These are phyloP conservation scores for Calcarius lapponicus DNA, from an alignment of 2,797 vertebrate species.

Conservation along the genomic window DNA sequence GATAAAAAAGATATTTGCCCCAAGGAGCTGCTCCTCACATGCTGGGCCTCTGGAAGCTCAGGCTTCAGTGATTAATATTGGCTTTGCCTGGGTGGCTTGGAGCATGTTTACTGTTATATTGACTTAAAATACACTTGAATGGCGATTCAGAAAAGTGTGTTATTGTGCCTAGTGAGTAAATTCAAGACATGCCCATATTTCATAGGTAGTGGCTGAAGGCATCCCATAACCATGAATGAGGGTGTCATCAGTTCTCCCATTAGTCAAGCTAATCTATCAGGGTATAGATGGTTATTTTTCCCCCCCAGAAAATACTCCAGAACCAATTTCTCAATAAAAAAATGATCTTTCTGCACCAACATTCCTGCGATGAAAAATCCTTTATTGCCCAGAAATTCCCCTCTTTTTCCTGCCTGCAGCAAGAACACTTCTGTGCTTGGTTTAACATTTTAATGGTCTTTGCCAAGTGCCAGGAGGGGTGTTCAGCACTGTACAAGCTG, in stretches of 20 bases:
- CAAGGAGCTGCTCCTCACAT: not conserved
- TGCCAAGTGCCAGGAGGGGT: constrained; percentile 10
- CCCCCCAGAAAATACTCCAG: not conserved
- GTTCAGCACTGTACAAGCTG: not conserved
- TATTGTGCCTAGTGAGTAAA: not conserved
- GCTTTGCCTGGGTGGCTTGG: not conserved
- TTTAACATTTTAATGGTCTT: constrained; percentile 1
- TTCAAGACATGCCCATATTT: not conserved
- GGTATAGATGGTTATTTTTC: not conserved
- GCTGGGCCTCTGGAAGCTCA: not conserved
- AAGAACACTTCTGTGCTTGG: not conserved
- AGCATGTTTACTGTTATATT: not conserved
- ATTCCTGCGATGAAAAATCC: not conserved
- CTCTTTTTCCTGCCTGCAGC: not conserved
- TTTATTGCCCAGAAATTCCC: not conserved
- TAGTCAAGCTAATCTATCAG: not conserved
- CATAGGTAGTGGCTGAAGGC: not conserved
- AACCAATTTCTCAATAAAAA: not conserved
- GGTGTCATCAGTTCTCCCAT: not conserved
- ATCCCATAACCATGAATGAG: not conserved
- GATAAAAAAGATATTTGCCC: not conserved
- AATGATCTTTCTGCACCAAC: not conserved
- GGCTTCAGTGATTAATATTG: not conserved
- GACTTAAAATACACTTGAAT: not conserved
- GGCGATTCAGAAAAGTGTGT: not conserved